Conservation (phyloP, 2,113 vertebrate species). For the Tychaedon coryphoeus region DNA sequence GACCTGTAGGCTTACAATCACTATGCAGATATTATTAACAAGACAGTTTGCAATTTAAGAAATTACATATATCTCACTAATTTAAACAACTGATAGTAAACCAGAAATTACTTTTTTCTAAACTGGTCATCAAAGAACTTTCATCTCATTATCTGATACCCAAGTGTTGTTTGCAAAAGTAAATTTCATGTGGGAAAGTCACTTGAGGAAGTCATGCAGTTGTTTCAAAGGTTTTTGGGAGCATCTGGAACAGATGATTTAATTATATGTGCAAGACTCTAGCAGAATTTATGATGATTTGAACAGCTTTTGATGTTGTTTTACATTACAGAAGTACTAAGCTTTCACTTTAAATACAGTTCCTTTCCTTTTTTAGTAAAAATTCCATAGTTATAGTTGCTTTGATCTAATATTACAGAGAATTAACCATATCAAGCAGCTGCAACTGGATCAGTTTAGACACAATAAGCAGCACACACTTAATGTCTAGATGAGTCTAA, state of each 20-base stretch:
- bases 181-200: neutral
- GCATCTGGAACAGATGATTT: neutral
- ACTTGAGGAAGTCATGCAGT: neutral
- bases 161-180: neutral
- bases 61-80: neutral
- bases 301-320: neutral
- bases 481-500: neutral
- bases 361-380: neutral
- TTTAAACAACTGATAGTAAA: neutral
- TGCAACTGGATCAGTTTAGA: neutral
- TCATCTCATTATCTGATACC: neutral
- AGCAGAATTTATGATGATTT: neutral
- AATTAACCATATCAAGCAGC: neutral
- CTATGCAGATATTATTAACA: neutral
- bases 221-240: neutral
- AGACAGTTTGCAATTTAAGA: neutral
- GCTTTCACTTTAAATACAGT: slow-evolving; percentile 1
- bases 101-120: neutral
- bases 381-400: neutral
- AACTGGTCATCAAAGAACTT: neutral
- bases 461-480: neutral
- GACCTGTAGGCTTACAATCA: neutral
- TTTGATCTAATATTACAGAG: neutral
- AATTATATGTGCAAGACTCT: neutral
- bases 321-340: neutral